A percentile compares a stretch with the other conserved stretches of the same genome.
These are phyloP conservation scores for Ooceraea biroi DNA, from an alignment of 1,140 invertebrate genomes.

Conservation along the genomic window DNA sequence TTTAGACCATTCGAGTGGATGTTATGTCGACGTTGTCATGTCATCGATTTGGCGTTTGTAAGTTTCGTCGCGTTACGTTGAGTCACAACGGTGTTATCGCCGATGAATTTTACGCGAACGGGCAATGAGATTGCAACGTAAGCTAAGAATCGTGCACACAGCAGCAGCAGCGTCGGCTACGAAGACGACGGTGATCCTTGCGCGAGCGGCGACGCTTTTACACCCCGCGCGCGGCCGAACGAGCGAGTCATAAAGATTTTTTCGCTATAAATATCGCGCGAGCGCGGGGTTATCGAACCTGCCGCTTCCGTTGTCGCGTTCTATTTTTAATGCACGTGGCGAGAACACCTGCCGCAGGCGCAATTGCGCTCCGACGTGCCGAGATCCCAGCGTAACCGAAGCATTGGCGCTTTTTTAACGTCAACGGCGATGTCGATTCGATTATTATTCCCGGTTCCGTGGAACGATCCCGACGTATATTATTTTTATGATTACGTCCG, in stretches of 20 bases:
- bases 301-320: slow-evolving; percentile 41
- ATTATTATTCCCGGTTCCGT: slow-evolving; percentile 14
- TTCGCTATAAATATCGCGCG: slow-evolving; percentile 49
- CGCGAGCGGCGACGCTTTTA: slow-evolving; percentile 20
- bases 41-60: background rate
- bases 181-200: background rate
- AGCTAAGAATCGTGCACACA: slow-evolving; percentile 18
- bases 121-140: background rate
- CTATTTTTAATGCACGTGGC: slow-evolving; percentile 57
- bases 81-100: background rate
- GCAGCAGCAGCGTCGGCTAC: background rate
- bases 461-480: slow-evolving; percentile 3
- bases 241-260: slow-evolving; percentile 44
- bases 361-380: slow-evolving; percentile 4
- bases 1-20: background rate
- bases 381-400: slow-evolving; percentile 17
- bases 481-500: slow-evolving; percentile 44
- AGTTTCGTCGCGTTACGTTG: slow-evolving; percentile 5
- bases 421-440: slow-evolving; percentile 34
- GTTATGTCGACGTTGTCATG: background rate
- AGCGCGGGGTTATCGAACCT: slow-evolving; percentile 42
- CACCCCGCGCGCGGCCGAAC: slow-evolving; percentile 2
- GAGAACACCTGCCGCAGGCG: background rate
- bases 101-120: background rate
- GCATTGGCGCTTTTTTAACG: slow-evolving; percentile 18